These are phyloP conservation scores for Apocheima hispidaria DNA, from an alignment of 2,888 invertebrate species.

Conservation along the genomic window DNA sequence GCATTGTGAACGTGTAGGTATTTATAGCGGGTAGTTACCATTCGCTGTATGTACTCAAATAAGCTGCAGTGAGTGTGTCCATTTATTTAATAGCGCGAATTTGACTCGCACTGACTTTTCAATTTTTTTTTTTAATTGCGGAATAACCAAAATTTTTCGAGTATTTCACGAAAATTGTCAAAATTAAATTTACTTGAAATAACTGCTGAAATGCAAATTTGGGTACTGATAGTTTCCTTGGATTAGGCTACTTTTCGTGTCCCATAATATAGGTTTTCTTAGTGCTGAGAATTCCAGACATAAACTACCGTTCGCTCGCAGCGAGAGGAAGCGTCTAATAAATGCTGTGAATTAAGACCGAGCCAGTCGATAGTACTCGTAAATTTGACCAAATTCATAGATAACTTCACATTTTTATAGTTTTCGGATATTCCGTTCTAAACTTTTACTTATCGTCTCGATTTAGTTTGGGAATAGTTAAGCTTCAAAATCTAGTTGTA, in stretches of 20 bases:
- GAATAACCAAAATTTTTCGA: too few species aligned
- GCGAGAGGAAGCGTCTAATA: slow-evolving; percentile 3
- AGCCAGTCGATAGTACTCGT: not conserved
- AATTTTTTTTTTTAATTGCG: not conserved
- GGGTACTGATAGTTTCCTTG: not conserved
- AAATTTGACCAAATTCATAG: slow-evolving; percentile 2
- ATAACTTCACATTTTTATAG: slow-evolving; percentile 3
- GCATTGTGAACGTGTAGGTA: too few species aligned
- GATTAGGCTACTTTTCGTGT: not conserved
- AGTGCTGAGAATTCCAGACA: not conserved
- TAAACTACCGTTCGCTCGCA: not conserved
- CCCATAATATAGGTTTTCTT: not conserved
- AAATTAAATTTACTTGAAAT: too few species aligned
- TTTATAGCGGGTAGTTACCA: too few species aligned
- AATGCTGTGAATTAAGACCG: slow-evolving; percentile 1
- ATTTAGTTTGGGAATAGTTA: not conserved
- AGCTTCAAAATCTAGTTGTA: too few species aligned
- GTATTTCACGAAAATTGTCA: too few species aligned
- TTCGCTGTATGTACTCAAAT: too few species aligned
- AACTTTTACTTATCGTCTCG: not conserved
- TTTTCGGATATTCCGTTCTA: not conserved
- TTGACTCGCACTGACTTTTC: too few species aligned
- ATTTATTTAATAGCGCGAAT: too few species aligned
- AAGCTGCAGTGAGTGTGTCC: too few species aligned
- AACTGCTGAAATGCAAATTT: not conserved